A percentile compares a stretch with the other conserved stretches of the same genome.
phyloP scores from a whole-genome alignment of 2,888 invertebrate genomes.

The Drosophila subquinaria region DNA sequence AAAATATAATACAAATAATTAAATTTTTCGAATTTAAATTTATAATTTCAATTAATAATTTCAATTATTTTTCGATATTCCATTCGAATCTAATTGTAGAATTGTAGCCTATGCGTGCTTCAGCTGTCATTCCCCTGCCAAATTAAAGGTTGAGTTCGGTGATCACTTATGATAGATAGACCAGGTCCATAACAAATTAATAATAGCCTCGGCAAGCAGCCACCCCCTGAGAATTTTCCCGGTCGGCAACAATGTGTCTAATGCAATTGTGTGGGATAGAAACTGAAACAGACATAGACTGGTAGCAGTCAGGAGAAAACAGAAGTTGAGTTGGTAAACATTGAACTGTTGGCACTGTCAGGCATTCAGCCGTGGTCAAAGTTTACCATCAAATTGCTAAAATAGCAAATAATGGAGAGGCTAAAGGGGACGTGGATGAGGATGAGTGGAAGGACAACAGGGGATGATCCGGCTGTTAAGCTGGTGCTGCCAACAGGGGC shows the following conservation, averaged over 20 bases:
- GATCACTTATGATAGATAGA: constrained; percentile 61
- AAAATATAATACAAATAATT: too few relatives aligned
- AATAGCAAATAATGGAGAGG: constrained; percentile 80
- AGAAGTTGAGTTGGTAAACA: constrained; percentile 56
- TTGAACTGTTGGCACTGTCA: constrained; percentile 51
- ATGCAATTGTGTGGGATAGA: constrained; percentile 45
- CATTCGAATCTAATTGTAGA: constrained; percentile 9
- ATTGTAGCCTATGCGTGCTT: constrained; percentile 19
- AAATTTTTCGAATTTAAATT: too few relatives aligned
- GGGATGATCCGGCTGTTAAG: constrained; percentile 81
- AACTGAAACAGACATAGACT: background rate
- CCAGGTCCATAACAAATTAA: constrained; percentile 70
- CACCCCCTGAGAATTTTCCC: constrained; percentile 11
- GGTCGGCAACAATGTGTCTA: constrained; percentile 59
- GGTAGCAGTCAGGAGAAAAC: constrained; percentile 26
- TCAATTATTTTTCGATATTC: background rate
- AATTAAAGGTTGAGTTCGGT: constrained; percentile 49
- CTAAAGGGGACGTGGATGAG: constrained; percentile 1
- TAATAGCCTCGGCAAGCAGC: constrained; percentile 51
- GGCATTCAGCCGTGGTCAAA: constrained; percentile 67
- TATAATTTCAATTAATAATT: background rate
- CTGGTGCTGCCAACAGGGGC: constrained; percentile 58
- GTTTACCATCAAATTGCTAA: constrained; percentile 80
- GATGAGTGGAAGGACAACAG: constrained; percentile 16
- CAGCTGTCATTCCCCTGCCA: constrained; percentile 35